Evolutionary conservation across 2,113 vertebrate genomes (phyloP), one percentile per base, ranked within the genome.

Genomic region (Dryoscopus gambensis): DNA sequence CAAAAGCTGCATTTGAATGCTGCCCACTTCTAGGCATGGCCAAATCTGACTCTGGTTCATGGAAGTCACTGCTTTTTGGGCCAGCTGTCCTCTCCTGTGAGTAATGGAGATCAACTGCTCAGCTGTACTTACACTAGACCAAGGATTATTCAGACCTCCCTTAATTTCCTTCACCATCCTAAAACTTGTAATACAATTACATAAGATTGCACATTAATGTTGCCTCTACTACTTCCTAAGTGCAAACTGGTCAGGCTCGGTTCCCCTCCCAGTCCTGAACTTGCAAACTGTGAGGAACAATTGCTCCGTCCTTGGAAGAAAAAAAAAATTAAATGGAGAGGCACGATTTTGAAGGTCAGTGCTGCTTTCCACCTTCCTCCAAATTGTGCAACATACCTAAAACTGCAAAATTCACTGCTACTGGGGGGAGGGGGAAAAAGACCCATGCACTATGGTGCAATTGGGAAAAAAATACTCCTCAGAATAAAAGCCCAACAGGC

Each of bases 381-480:
- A 65, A 65, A 50, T 5, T n/a, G 25, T 44, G 14, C 17, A 62
- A 78, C 25, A 47, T 12, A 55, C 3, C 11, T 44, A 80, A 88
- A 97, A 79, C 50, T 65, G 60, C 70, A 84, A 87, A 94, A 91
- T 60, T 40, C 18, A 15, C 33, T 49, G 2, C 37, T 50, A 40
- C 76, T 64, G 44, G 59, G 33, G 21, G 94, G 11, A 31, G 9
- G 2, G 5, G 9, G 8, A 0, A 42, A n/a, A 65, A 44, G 12
- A 85, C 1, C 9, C 25, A 46, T 91, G 44, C 53, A 87, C 37
- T 39, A 53, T 78, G 42, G 55, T 91, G 78, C 69, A 95, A 92
- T 37, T 91, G 87, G 86, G 78, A 40, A 93, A 96, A 92, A 97
- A 97, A 23, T 24, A 35, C 62, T 94, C n/a, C 83, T 94, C 68